These are phyloP conservation scores for Amblyopsis rosae DNA, from an alignment of 2,113 vertebrate genomes.

Conservation along the genomic window DNA sequence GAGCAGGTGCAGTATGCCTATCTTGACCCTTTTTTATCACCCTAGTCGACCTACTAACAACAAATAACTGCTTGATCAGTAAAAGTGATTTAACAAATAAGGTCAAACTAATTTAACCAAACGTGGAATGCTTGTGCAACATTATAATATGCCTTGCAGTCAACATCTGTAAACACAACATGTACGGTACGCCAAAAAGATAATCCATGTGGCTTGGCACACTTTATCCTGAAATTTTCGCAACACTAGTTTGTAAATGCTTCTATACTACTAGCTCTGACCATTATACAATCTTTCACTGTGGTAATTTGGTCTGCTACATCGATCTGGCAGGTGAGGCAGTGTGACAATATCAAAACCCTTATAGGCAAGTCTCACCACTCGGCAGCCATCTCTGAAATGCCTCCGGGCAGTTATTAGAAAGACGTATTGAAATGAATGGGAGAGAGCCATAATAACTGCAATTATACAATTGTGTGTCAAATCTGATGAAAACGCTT, in stretches of 20 bases:
- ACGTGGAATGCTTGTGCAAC: slow-evolving; percentile 35
- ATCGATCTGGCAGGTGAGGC: slow-evolving; percentile 2
- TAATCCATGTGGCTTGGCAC: neutral
- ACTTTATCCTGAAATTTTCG: neutral
- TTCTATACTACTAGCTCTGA: neutral
- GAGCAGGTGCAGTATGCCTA: too few relatives aligned
- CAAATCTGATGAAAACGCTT: too few relatives aligned
- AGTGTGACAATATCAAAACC: neutral
- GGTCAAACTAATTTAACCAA: too few relatives aligned
- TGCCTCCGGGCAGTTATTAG: too few relatives aligned
- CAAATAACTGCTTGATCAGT: neutral
- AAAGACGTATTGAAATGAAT: too few relatives aligned
- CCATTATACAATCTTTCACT: neutral
- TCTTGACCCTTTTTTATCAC: too few relatives aligned
- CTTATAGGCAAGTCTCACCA: too few relatives aligned
- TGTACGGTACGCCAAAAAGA: slow-evolving; percentile 4
- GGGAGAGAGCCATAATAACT: too few relatives aligned
- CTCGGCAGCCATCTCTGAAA: too few relatives aligned
- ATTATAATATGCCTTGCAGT: neutral
- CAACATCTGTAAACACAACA: slow-evolving; percentile 11
- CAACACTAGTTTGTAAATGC: neutral
- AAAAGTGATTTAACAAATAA: neutral
- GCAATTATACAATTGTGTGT: too few relatives aligned
- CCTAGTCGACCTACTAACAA: neutral
- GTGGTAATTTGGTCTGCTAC: neutral